These are phyloP conservation scores for Macroramphosus scolopax DNA, from an alignment of 2,797 vertebrate species.

Conservation along the genomic window DNA sequence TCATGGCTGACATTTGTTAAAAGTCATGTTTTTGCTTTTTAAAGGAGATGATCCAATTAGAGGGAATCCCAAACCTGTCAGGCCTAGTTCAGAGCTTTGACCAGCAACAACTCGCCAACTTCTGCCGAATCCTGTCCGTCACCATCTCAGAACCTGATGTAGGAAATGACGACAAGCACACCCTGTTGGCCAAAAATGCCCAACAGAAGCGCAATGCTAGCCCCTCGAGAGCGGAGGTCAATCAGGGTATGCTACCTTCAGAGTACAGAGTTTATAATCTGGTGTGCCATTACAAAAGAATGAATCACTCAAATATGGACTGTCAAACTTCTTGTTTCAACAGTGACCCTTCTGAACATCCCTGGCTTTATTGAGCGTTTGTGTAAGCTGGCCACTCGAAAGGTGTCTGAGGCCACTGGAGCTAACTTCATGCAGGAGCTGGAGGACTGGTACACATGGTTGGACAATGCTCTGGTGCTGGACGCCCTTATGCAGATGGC, in stretches of 20 bases:
- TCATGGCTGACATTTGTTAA: too few species aligned
- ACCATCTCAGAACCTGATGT: constrained; percentile 97
- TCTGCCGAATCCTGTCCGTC: constrained; percentile 97
- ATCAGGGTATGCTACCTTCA: constrained; percentile 84
- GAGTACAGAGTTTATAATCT: too few species aligned
- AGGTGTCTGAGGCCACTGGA: constrained; percentile 92
- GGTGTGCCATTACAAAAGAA: too few species aligned
- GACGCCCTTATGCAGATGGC: constrained; percentile 97
- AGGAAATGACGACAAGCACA: constrained; percentile 96
- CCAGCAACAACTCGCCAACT: constrained; percentile 98
- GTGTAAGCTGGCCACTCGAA: constrained; percentile 94
- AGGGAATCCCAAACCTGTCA: constrained; percentile 92
- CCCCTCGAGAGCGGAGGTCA: constrained; percentile 92
- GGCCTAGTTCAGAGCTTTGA: constrained; percentile 96
- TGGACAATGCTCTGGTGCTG: constrained; percentile 95
- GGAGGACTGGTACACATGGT: constrained; percentile 98
- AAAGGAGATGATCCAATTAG: constrained; percentile 97
- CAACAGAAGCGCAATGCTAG: constrained; percentile 90
- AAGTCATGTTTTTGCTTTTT: constrained; percentile 17
- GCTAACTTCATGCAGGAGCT: constrained; percentile 93
- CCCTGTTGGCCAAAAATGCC: constrained; percentile 93
- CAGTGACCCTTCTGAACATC: constrained; percentile 94
- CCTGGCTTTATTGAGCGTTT: constrained; percentile 94
- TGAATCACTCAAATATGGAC: too few species aligned
- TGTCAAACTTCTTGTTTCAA: too few species aligned